These are phyloP conservation scores for Tarsius wallacei DNA, from an alignment of 2,797 vertebrate genomes.

Conservation along the genomic window DNA sequence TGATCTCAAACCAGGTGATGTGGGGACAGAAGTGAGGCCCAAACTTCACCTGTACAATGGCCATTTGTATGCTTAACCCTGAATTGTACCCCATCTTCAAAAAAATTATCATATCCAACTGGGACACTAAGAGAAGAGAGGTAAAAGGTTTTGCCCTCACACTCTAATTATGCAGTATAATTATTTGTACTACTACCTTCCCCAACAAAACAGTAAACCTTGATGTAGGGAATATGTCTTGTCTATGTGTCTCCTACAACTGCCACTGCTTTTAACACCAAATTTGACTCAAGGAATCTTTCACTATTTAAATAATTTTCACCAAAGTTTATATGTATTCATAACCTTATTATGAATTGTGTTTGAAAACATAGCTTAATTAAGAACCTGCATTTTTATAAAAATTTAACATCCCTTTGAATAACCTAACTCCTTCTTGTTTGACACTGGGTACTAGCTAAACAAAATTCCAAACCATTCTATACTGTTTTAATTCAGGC, in stretches of 20 bases:
- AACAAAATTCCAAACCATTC: slow-evolving; percentile 1
- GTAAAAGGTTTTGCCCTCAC: background rate
- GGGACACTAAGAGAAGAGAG: background rate
- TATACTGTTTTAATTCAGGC: background rate
- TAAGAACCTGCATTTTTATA: background rate
- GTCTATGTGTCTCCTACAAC: background rate
- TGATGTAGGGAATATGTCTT: background rate
- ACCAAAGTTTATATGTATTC: background rate
- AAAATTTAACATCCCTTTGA: slow-evolving; percentile 49
- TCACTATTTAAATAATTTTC: background rate
- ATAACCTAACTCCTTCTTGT: background rate
- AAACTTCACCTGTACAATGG: too few species aligned
- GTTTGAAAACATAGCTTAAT: background rate
- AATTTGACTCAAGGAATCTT: background rate
- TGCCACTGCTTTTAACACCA: background rate
- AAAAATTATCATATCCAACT: too few species aligned
- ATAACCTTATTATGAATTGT: background rate
- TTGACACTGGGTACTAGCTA: background rate
- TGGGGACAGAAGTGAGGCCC: too few species aligned
- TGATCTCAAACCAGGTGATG: too few species aligned
- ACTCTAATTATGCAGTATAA: background rate
- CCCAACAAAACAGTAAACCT: background rate
- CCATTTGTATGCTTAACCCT: too few species aligned
- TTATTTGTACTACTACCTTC: background rate
- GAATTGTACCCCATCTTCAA: too few species aligned